Conservation (phyloP, 1,140 invertebrate species). For the Chlorops oryzae region DNA sequence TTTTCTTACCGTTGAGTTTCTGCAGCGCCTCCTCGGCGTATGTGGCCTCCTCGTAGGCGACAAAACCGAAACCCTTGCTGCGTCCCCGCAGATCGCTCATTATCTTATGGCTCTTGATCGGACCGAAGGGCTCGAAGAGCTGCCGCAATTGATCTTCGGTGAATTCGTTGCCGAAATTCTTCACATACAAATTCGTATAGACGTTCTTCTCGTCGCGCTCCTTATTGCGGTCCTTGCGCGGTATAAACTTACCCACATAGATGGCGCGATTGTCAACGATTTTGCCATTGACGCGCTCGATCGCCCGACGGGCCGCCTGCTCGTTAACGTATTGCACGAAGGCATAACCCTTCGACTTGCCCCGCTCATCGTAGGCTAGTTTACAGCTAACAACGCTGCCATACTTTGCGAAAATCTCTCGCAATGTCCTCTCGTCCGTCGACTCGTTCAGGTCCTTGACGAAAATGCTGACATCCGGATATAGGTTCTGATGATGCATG, state of each 20-base stretch:
- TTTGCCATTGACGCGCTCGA: conserved; percentile 97
- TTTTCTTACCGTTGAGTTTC: conserved; percentile 86
- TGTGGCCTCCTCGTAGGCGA: conserved; percentile 96
- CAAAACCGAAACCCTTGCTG: conserved; percentile 99
- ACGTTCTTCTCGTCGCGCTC: conserved; percentile 95
- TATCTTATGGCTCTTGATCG: conserved; percentile 85
- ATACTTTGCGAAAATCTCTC: conserved; percentile 99
- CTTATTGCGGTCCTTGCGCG: conserved; percentile 95
- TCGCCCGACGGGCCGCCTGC: conserved; percentile 87
- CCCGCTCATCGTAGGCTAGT: conserved; percentile 94
- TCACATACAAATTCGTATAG: conserved; percentile 99
- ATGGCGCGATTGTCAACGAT: conserved; percentile 70
- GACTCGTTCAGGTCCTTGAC: conserved; percentile 98
- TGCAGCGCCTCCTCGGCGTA: conserved; percentile 87
- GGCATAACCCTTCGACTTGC: conserved; percentile 95
- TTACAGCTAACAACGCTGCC: conserved; percentile 99
- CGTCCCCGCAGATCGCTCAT: conserved; percentile 88
- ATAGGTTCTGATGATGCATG: too few species aligned
- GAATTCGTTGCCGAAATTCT: conserved; percentile 96
- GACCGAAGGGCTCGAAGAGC: conserved; percentile 93
- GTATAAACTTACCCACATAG: conserved; percentile 97
- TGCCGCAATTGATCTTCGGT: conserved; percentile 87
- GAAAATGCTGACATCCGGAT: conserved; percentile 99
- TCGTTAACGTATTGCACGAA: conserved; percentile 99
- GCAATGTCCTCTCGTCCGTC: conserved; percentile 99